Evolutionary conservation across 2,797 vertebrate species (phyloP).

Genomic region (Acanthis flammea): DNA sequence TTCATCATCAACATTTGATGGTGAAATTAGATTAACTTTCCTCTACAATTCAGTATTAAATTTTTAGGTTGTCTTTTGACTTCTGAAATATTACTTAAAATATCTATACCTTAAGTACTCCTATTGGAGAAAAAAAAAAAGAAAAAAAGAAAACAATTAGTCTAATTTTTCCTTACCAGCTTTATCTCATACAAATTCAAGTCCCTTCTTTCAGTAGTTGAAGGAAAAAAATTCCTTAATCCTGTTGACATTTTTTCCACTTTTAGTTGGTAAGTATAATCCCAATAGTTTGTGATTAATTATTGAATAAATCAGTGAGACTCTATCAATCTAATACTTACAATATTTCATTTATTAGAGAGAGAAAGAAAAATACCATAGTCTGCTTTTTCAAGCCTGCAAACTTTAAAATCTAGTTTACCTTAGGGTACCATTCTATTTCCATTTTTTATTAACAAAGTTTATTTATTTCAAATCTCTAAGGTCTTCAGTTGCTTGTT

Average conservation of each 20-base stretch:
- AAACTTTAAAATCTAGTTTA: background rate
- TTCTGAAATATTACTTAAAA: background rate
- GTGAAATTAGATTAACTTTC: background rate
- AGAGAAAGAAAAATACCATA: background rate
- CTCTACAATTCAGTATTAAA: background rate
- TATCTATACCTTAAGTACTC: background rate
- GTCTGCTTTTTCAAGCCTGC: background rate
- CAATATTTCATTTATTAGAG: background rate
- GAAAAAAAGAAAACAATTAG: rapidly evolving
- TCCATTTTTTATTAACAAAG: background rate
- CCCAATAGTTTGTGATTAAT: background rate
- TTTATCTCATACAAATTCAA: background rate
- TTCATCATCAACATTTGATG: background rate
- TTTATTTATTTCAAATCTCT: background rate
- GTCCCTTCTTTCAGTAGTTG: background rate
- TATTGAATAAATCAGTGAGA: background rate
- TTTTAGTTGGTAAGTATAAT: background rate
- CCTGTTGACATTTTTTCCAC: background rate
- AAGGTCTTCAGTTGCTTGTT: background rate
- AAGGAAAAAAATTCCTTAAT: background rate
- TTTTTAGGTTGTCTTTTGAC: background rate
- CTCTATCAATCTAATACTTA: background rate
- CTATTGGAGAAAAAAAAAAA: rapidly evolving
- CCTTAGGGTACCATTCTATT: background rate
- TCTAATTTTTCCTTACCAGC: background rate